Evolutionary conservation across 2,888 invertebrate genomes (phyloP).

Genomic region (Emesis russula): DNA sequence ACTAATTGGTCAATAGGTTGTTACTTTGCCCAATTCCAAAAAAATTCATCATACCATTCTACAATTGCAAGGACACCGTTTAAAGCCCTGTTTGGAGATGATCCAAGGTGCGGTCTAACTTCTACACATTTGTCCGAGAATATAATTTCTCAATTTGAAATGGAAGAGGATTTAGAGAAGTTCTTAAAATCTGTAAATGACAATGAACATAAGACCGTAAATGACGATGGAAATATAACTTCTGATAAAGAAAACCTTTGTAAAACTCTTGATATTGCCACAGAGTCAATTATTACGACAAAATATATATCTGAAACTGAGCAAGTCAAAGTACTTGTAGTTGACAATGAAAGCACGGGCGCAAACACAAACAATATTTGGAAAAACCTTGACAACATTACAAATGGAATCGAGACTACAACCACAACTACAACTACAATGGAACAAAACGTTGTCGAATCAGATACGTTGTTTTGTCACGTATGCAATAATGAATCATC

Average conservation of each 20-base stretch:
- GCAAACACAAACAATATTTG: no score
- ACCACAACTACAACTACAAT: no score
- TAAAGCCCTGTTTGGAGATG: slow-evolving; percentile 76
- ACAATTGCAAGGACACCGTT: slow-evolving; percentile 86
- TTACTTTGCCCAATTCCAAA: slow-evolving; percentile 77
- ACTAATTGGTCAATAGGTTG: slow-evolving; percentile 28
- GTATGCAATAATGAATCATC: slow-evolving; percentile 1
- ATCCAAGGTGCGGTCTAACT: slow-evolving; percentile 53
- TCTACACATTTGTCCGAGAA: background rate
- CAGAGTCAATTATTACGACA: no score
- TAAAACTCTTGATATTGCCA: no score
- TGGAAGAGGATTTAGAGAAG: slow-evolving; percentile 13
- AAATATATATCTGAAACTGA: no score
- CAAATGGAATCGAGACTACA: no score
- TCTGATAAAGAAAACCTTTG: slow-evolving; percentile 49
- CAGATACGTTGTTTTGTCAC: background rate
- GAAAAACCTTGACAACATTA: no score
- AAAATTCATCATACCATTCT: slow-evolving; percentile 78
- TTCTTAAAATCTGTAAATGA: slow-evolving; percentile 42
- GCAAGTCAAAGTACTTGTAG: no score
- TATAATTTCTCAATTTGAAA: background rate
- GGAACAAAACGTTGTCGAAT: no score
- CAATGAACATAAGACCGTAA: slow-evolving; percentile 23
- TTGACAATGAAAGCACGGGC: no score
- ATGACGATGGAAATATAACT: slow-evolving; percentile 17